phyloP scores from a whole-genome alignment of 1,140 invertebrate genomes.

The Zaprionus tsacasi region DNA sequence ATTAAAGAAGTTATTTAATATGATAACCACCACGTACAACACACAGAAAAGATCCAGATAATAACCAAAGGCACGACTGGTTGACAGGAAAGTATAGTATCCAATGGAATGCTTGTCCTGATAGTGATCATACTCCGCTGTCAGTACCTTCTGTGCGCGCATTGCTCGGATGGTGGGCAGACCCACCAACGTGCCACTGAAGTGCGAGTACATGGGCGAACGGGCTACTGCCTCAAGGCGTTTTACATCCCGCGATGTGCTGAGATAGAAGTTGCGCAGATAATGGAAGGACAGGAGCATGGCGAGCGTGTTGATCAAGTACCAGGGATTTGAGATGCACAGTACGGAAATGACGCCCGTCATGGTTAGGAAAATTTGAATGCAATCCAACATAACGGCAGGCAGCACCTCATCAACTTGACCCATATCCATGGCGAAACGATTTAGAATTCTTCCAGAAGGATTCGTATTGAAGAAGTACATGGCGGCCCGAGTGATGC shows the following conservation, averaged over 20 bases:
- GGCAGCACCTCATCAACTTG: conserved; percentile 68
- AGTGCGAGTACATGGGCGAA: conserved; percentile 92
- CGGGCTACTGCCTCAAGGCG: conserved; percentile 92
- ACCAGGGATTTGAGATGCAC: conserved; percentile 90
- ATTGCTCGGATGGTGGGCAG: conserved; percentile 90
- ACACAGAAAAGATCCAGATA: conserved; percentile 90
- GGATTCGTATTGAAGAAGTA: conserved; percentile 92
- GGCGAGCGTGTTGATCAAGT: conserved; percentile 89
- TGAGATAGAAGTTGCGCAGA: conserved; percentile 91
- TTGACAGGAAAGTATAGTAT: conserved; percentile 91
- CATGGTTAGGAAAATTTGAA: conserved; percentile 90
- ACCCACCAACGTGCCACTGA: conserved; percentile 90
- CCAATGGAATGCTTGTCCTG: conserved; percentile 89
- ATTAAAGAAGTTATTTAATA: conserved; percentile 86
- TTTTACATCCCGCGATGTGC: conserved; percentile 93
- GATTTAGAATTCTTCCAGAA: conserved; percentile 89
- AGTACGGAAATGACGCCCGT: conserved; percentile 91
- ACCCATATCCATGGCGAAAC: conserved; percentile 92
- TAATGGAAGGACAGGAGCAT: conserved; percentile 90
- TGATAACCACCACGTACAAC: conserved; percentile 89
- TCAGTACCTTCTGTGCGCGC: conserved; percentile 87
- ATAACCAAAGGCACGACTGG: conserved; percentile 92
- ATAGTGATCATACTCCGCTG: conserved; percentile 87
- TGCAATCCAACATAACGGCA: conserved; percentile 89
- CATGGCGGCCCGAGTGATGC: conserved; percentile 86